Evolutionary conservation across 1,140 invertebrate species (phyloP), one percentile per base, ranked within the genome.

Genomic region (Diprion similis): DNA sequence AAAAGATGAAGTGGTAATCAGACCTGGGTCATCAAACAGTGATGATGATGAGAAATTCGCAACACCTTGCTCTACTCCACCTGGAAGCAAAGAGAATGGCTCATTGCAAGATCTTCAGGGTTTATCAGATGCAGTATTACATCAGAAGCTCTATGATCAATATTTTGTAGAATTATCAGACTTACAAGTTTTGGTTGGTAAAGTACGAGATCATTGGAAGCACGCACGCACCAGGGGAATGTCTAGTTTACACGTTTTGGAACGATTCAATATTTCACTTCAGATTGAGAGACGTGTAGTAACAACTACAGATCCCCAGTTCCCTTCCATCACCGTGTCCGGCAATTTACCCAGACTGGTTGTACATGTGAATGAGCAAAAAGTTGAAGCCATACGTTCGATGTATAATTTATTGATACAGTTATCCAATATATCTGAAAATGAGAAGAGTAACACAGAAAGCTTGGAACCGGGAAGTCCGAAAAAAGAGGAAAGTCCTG

Each of bases 41-140:
- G 82, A 82, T 45, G 81, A 85, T 46, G 80, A 82, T 78, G 93
- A 94, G 75, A 90, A 91, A 79, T 99, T 96, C 85, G 91, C 96
- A 83, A 99, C 97, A 7, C 97, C 97, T 11, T 96, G 96, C 81
- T 97, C 96, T 6, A 97, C 96, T 15, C 97, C 97, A 9, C 95
- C 94, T n/a, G 93, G 91, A 13, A 94, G 93, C 80, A 90, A 93
- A 78, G 91, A 90, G 66, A 93, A 91, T 80, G 89, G 89, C 37
- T 89, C 89, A 0, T 84, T 89, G 1, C 87, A 88, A 6, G 86
- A 51, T 70, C 86, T 82, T 75, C 82, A 84, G 78, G 79, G 80
- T 3, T 81, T 93, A 9, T 91, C 92, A 18, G 93, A 95, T 83
- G 85, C 87, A 7, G 89, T 90, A 10, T 85, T 96, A 37, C 93